Evolutionary conservation across 2,888 invertebrate genomes (phyloP).

Genomic region (Apotomis capreana): DNA sequence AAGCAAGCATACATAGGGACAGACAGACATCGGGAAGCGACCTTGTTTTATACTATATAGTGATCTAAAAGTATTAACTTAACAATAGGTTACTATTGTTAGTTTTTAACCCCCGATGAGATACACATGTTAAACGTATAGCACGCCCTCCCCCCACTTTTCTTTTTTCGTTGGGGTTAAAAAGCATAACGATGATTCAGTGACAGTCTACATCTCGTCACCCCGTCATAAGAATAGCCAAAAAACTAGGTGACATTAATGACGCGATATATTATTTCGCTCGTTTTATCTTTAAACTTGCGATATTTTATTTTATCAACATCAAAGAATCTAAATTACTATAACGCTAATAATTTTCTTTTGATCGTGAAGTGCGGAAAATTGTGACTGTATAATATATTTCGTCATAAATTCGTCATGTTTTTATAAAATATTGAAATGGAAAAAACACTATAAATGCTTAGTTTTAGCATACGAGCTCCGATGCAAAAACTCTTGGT

Average conservation of each 20-base stretch:
- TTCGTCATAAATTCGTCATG: neutral
- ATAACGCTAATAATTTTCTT: slow-evolving; percentile 28
- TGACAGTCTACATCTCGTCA: slow-evolving; percentile 20
- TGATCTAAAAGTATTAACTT: too few relatives aligned
- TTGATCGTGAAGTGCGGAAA: slow-evolving; percentile 16
- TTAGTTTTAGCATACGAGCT: too few relatives aligned
- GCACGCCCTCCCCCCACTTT: too few relatives aligned
- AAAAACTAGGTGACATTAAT: slow-evolving; percentile 34
- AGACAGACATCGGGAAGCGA: too few relatives aligned
- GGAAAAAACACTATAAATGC: too few relatives aligned
- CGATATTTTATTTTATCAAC: slow-evolving; percentile 28
- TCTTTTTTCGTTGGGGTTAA: too few relatives aligned
- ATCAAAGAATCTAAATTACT: slow-evolving; percentile 29
- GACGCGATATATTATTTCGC: slow-evolving; percentile 23
- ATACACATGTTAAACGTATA: too few relatives aligned
- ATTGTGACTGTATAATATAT: slow-evolving; percentile 4
- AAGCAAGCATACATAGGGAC: too few relatives aligned
- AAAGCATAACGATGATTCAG: neutral
- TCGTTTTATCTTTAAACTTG: slow-evolving; percentile 11
- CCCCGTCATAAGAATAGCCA: slow-evolving; percentile 13
- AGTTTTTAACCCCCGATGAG: too few relatives aligned
- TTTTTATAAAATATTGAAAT: neutral
- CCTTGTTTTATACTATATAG: too few relatives aligned
- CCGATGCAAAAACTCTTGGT: too few relatives aligned
- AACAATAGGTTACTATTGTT: too few relatives aligned